These are phyloP conservation scores for Schlechtendalia chinensis DNA, from an alignment of 1,140 invertebrate species.

Conservation along the genomic window DNA sequence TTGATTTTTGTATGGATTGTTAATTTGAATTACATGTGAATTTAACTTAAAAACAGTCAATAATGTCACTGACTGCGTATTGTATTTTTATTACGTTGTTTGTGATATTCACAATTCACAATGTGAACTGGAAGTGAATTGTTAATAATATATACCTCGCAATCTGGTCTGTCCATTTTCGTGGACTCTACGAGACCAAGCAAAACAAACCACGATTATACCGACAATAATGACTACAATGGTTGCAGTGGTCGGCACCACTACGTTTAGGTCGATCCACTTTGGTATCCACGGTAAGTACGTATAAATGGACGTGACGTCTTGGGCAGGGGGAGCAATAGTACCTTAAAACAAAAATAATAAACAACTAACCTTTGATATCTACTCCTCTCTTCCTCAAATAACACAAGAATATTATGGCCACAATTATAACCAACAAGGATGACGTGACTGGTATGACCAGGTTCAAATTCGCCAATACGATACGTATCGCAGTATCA, in stretches of 20 bases:
- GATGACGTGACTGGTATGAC: conserved; percentile 91
- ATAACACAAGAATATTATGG: conserved; percentile 86
- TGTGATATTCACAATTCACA: no score
- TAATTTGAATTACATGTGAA: neutral
- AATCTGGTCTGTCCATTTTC: conserved; percentile 73
- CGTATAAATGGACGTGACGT: conserved; percentile 61
- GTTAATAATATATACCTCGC: conserved; percentile 63
- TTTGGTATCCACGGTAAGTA: conserved; percentile 77
- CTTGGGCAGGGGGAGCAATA: conserved; percentile 72
- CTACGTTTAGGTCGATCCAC: conserved; percentile 82
- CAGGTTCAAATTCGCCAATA: conserved; percentile 85
- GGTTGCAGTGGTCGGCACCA: conserved; percentile 79
- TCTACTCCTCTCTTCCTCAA: conserved; percentile 76
- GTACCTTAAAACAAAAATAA: conserved; percentile 63
- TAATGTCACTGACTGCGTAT: no score
- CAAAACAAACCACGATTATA: conserved; percentile 83
- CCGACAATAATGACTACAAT: conserved; percentile 83
- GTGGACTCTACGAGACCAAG: conserved; percentile 72
- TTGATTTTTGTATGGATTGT: neutral
- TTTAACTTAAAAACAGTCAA: no score
- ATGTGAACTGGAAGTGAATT: neutral
- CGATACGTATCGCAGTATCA: conserved; percentile 77
- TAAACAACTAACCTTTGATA: conserved; percentile 72
- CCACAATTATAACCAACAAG: conserved; percentile 85
- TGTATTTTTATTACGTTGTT: no score